Conservation (phyloP, 2,797 vertebrate species). For the Schizothorax lantsangensis region DNA sequence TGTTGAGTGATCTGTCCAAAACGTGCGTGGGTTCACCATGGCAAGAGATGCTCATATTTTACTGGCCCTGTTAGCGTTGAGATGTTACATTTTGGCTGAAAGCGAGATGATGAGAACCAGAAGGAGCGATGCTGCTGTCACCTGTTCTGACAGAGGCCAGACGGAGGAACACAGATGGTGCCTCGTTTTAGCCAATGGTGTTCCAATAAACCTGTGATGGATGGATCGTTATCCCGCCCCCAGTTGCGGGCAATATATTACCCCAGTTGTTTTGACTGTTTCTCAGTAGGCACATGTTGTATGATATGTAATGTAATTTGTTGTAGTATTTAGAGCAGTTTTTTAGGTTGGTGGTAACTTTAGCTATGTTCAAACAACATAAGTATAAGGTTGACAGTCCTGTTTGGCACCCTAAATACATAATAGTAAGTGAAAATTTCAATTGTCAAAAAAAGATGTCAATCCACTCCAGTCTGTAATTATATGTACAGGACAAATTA, state of each 20-base stretch:
- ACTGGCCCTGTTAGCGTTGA: slow-evolving; percentile 30
- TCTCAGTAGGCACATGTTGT: slow-evolving; percentile 35
- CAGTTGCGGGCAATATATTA: slow-evolving; percentile 28
- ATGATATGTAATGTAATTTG: slow-evolving; percentile 49
- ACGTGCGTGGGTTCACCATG: neutral
- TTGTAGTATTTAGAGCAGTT: neutral
- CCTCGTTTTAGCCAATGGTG: slow-evolving; percentile 40
- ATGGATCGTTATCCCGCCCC: slow-evolving; percentile 47
- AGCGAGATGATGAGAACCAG: slow-evolving; percentile 49
- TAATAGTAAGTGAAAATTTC: neutral
- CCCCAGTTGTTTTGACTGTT: slow-evolving; percentile 23
- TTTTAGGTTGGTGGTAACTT: slow-evolving; percentile 7
- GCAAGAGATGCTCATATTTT: slow-evolving; percentile 14
- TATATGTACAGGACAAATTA: neutral
- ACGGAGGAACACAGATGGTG: slow-evolving; percentile 58
- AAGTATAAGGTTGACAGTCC: neutral
- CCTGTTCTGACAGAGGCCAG: slow-evolving; percentile 54
- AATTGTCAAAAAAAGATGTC: neutral
- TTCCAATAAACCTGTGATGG: slow-evolving; percentile 51
- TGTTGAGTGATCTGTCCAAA: slow-evolving; percentile 19
- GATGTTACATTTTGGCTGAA: slow-evolving; percentile 37
- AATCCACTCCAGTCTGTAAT: neutral
- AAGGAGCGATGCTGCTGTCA: slow-evolving; percentile 54
- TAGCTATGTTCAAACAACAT: neutral
- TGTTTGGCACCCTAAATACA: neutral